Base-by-base conservation (phyloP, 1,140 invertebrate species). In the Drosophila nigrodunni region DNA sequence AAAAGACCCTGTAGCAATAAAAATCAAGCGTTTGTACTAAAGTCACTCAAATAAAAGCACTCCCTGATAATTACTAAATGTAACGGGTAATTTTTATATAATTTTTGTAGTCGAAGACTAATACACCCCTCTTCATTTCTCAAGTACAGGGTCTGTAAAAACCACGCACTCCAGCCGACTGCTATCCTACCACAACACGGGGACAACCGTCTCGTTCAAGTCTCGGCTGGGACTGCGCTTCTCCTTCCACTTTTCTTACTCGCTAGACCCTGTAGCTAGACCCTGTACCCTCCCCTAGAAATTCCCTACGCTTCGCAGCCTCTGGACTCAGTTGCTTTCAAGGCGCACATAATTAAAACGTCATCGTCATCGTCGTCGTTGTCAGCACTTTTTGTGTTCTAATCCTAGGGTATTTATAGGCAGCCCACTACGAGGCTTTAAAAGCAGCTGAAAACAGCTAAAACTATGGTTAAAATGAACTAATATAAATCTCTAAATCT, bases 341-440 rank as follows among this genome's bases (percentile, higher is more conserved):
- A 73, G 85, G 85, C 83, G 74, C 85, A 89, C 86, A 89, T 88
- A 88, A 88, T 88, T 88, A 88, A 88, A 88, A 88, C 72, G 85
- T 88, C 85, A 88, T 88, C 83, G 85, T 68, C 21, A 52, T 55
- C 52, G 74, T 39, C 34, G 66, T 65, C 62, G 57, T 60, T 74
- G 83, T 87, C 85, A 83, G 85, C 85, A 78, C 59, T 83, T 83
- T 88, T 82, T 80, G 55, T 43, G 37, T 37, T 50, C 66, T 58
- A 71, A 75, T 71, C 72, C 72, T 25, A 61, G 41, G 34, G 47
- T 55, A 68, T 64, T 52, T 54, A 5, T 37, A 11, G 37, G 37
- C 10, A 34, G 21, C 15, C n/a, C 41, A 30, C 13, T 43, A 10
- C 54, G 13, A 9, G 6, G 25, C 25, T 30, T 6, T 30, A 5